Evolutionary conservation across 1,140 invertebrate genomes (phyloP).

Genomic region (Hermatobates lingyangjiaoensis): DNA sequence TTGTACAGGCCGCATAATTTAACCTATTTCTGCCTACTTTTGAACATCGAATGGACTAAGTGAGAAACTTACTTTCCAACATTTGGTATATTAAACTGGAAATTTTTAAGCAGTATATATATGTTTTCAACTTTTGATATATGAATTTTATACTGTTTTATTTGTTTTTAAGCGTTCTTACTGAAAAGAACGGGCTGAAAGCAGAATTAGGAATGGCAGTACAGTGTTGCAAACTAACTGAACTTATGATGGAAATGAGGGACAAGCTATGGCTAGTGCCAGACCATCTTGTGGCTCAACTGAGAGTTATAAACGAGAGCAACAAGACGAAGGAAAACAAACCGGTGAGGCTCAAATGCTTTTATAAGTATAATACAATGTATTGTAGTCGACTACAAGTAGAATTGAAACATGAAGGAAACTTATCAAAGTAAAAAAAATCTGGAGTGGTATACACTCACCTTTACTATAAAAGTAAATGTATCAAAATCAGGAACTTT

Average conservation of each 20-base stretch:
- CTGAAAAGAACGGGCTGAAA: conserved; percentile 32
- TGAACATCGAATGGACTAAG: no score
- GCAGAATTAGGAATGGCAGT: conserved; percentile 65
- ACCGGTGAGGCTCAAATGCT: conserved; percentile 25
- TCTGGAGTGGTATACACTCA: neutral
- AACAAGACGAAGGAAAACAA: conserved; percentile 26
- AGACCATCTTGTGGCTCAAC: conserved; percentile 40
- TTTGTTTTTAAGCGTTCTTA: conserved; percentile 12
- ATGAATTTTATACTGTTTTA: conserved; percentile 20
- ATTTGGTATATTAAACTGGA: conserved; percentile 18
- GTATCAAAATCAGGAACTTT: neutral
- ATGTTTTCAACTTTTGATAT: no score
- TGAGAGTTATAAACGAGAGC: conserved; percentile 36
- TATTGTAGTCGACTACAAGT: no score
- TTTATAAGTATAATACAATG: conserved; percentile 24
- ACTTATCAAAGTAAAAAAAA: neutral
- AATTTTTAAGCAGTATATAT: no score
- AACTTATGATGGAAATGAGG: conserved; percentile 49
- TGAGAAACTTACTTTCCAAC: conserved; percentile 16
- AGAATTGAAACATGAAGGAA: no score
- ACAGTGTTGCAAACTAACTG: conserved; percentile 59
- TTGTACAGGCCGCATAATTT: no score
- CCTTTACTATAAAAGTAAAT: neutral
- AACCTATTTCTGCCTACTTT: no score
- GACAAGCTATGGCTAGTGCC: conserved; percentile 64